Conservation (phyloP, 1,140 invertebrate species). For the Drosophila seguyi region DNA sequence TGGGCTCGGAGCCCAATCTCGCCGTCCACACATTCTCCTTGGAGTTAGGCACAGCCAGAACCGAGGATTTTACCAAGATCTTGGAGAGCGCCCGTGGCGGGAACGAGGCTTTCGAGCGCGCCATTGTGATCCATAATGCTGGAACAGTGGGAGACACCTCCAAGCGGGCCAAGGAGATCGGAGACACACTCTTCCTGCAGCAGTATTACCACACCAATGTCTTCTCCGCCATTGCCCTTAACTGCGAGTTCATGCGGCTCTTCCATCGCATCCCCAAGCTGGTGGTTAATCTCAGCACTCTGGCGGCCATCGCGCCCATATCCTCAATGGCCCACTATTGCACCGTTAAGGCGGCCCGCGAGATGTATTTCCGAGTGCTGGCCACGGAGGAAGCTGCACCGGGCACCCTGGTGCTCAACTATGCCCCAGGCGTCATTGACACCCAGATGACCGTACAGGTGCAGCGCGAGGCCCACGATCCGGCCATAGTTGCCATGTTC, state of each 20-base stretch:
- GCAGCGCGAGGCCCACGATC: conserved; percentile 87
- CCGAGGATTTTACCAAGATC: conserved; percentile 58
- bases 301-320: conserved; percentile 91
- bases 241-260: conserved; percentile 90
- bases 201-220: conserved; percentile 93
- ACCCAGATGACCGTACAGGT: conserved; percentile 95
- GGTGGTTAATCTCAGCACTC: conserved; percentile 95
- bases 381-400: conserved; percentile 90
- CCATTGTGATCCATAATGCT: conserved; percentile 95
- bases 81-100: conserved; percentile 33
- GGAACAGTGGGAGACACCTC: conserved; percentile 92
- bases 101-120: conserved; percentile 87
- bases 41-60: conserved; percentile 86
- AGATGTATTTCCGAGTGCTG: conserved; percentile 95
- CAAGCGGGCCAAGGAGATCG: conserved; percentile 87
- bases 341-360: conserved; percentile 94
- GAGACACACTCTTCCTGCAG: conserved; percentile 87
- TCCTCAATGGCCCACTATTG: conserved; percentile 93
- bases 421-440: conserved; percentile 96
- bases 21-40: conserved; percentile 86
- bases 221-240: conserved; percentile 91
- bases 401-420: conserved; percentile 92
- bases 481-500: conserved; percentile 88
- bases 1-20: conserved; percentile 85
- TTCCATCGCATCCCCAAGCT: conserved; percentile 86